These are phyloP conservation scores for Nylanderia fulva DNA, from an alignment of 1,140 invertebrate species.

Conservation along the genomic window DNA sequence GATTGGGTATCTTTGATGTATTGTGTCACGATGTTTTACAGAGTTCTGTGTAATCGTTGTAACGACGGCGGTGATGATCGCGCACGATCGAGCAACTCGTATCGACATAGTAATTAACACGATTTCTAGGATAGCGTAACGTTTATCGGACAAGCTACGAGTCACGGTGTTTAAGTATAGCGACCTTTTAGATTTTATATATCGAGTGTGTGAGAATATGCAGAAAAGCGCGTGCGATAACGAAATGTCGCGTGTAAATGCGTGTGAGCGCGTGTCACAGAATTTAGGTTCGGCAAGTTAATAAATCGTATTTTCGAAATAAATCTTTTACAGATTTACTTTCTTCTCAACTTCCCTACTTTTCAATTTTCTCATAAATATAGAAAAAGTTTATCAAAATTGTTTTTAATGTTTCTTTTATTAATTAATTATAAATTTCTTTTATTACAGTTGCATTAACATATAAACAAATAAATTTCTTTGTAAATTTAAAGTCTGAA, in stretches of 20 bases:
- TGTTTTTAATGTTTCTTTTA: too few species aligned
- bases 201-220: slow-evolving; percentile 73
- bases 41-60: slow-evolving; percentile 62
- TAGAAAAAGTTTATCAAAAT: not conserved
- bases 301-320: slow-evolving; percentile 81
- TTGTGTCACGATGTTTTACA: slow-evolving; percentile 40
- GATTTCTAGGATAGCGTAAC: slow-evolving; percentile 68
- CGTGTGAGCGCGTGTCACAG: slow-evolving; percentile 63
- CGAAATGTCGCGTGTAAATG: slow-evolving; percentile 60
- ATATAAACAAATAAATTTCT: too few species aligned
- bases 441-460: too few species aligned
- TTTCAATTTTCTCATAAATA: not conserved
- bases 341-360: not conserved
- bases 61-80: slow-evolving; percentile 50
- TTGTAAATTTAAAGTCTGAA: not conserved
- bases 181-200: slow-evolving; percentile 79
- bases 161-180: slow-evolving; percentile 71
- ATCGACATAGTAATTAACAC: slow-evolving; percentile 69
- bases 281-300: slow-evolving; percentile 76
- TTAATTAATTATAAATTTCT: too few species aligned
- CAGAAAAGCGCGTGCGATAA: slow-evolving; percentile 60
- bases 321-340: slow-evolving; percentile 45
- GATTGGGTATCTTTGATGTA: slow-evolving; percentile 50
- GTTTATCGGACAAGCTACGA: slow-evolving; percentile 69
- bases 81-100: slow-evolving; percentile 58